These are phyloP conservation scores for Epinotia bilunana DNA, from an alignment of 2,888 invertebrate species.

Conservation along the genomic window DNA sequence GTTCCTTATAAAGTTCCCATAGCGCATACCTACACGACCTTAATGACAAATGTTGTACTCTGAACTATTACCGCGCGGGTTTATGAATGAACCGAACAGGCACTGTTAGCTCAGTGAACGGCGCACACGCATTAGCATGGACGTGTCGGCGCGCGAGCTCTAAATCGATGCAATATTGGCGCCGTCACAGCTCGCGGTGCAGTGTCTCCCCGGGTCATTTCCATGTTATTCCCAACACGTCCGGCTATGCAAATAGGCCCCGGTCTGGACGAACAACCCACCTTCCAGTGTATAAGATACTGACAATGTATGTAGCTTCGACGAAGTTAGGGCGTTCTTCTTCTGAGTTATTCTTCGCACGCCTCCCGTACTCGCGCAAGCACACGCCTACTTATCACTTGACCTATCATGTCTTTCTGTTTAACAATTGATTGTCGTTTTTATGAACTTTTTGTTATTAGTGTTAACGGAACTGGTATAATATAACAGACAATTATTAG, in stretches of 20 bases:
- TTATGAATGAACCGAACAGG: slow-evolving; percentile 36
- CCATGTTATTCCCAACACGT: slow-evolving; percentile 82
- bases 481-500: too few relatives aligned
- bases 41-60: background rate
- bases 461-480: too few relatives aligned
- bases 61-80: slow-evolving; percentile 3
- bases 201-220: slow-evolving; percentile 64
- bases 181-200: slow-evolving; percentile 58
- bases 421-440: slow-evolving; percentile 41
- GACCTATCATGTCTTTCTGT: slow-evolving; percentile 51
- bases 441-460: background rate
- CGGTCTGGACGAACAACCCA: slow-evolving; percentile 45
- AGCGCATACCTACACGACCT: background rate
- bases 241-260: slow-evolving; percentile 75
- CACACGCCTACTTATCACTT: slow-evolving; percentile 61
- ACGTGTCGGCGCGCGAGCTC: slow-evolving; percentile 61
- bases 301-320: background rate
- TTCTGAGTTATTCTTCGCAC: slow-evolving; percentile 7
- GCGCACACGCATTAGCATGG: slow-evolving; percentile 56
- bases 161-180: slow-evolving; percentile 74
- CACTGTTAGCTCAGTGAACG: slow-evolving; percentile 27
- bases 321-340: slow-evolving; percentile 2
- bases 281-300: background rate
- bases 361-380: slow-evolving; percentile 33
- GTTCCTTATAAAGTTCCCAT: too few relatives aligned